Base-by-base conservation (phyloP, 2,888 invertebrate species). In the Hemicrepidius hirtus region DNA sequence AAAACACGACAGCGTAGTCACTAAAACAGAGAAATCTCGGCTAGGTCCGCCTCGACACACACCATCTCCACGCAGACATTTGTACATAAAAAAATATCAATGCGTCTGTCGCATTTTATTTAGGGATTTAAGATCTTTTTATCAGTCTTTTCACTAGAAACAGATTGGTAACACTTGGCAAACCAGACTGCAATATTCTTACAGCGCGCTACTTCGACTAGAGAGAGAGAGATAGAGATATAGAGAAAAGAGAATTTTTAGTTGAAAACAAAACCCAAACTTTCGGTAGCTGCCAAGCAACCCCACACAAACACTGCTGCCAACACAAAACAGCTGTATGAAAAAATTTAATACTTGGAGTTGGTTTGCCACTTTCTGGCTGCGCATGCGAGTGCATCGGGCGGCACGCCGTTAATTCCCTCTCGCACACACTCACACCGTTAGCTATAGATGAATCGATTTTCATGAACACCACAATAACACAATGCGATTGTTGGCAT, bases 391-490 rank as follows among this genome's bases (percentile, higher is more conserved):
- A 60, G 68, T 69, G 60, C 35, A 49, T 24, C 60, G 55, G 40
- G 49, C 49, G 32, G 68, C 68, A 46, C 65, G 65, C 28, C 41
- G 41, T 13, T 0, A 7, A 40, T 65, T 65, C 65, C 37, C 65
- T 40, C 20, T 37, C 41, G 13, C 71, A 75, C 65, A 68, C 71
- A 65, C 68, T 63, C 76, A 83, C 80, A 83, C 81, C 79, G 77
- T 80, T 82, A 83, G 82, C 82, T 81, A 82, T 83, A 83, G 83
- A 85, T 83, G 80, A 84, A 82, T 84, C 83, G 80, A 84, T 83
- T 83, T 81, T 60, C 79, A 81, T 84, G 84, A 86, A 86, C 86
- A 86, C 86, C 85, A 85, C 84, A 83, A 83, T 85, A 85, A 86
- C 85, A 85, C 84, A 84, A 81, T 84, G 86, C 85, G 86, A 86